Base-by-base conservation (phyloP, 2,888 invertebrate species). In the Chalcis sispes region DNA sequence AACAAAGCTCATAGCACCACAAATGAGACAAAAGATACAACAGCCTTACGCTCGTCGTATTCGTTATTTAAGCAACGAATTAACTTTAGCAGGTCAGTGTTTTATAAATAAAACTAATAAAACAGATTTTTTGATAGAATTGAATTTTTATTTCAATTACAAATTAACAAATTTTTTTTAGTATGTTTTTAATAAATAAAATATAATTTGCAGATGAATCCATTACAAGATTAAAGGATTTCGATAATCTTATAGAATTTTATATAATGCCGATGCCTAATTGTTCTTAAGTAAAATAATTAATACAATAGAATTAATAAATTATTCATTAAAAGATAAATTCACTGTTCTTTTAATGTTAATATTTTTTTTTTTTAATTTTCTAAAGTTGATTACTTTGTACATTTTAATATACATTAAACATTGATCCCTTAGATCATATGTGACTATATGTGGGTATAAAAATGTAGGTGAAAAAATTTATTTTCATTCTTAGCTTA, bases 181-280 rank as follows among this genome's bases (percentile, higher is more conserved):
- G 74, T 71, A 69, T 40, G 65, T 75, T 62, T 62, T 72, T 72
- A 42, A 73, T 59, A 64, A 77, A 46, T 75, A 52, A 72, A 65
- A 59, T 64, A 42, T 70, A 65, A 40, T 73, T 85, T 84, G 23
- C 82, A 88, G 88, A 85, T 64, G 87, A 87, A 80, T 87, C 89
- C 59, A 85, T 88, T 76, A 85, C 85, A 25, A 85, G 86, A 77
- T 82, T 89, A 59, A 83, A 84, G 77, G 89, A 89, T 70, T 82
- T 88, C 77, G 89, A 89, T 81, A 89, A 89, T 81, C 83, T 88
- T 77, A 85, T 88, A 73, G 88, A 87, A 80, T 85, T 89, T 78
- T 86, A 87, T 79, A 84, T 88, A 77, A 87, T 86, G 66, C 85
- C 86, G 32, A 80, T 77, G 74, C 77, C 77, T 75, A 79, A 79